phyloP scores from a whole-genome alignment of 2,888 invertebrate genomes.

The Chrysomela aeneicollis region DNA sequence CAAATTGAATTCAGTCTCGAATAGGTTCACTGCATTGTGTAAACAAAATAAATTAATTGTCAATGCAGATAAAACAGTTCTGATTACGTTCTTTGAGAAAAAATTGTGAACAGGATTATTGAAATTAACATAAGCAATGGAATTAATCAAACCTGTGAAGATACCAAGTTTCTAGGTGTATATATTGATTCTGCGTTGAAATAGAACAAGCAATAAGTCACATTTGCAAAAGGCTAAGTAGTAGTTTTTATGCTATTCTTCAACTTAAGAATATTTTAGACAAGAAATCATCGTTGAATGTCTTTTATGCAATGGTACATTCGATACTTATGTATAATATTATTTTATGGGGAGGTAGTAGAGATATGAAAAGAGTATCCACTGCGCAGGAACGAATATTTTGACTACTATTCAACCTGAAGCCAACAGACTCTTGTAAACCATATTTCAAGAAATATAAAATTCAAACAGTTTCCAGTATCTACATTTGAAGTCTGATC shows the following conservation, averaged over 20 bases:
- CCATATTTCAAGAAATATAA: neutral
- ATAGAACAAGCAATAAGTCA: neutral
- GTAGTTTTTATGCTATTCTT: neutral
- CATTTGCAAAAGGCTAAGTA: too few relatives aligned
- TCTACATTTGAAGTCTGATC: too few relatives aligned
- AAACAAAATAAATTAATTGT: too few relatives aligned
- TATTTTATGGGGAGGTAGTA: neutral
- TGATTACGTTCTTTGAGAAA: neutral
- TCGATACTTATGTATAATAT: neutral
- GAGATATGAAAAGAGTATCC: neutral
- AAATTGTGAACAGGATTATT: neutral
- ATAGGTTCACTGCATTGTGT: neutral
- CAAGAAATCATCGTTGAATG: neutral
- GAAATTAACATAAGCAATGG: too few relatives aligned
- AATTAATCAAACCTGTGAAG: too few relatives aligned
- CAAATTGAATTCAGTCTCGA: neutral
- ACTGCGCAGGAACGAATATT: neutral
- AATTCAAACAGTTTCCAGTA: too few relatives aligned
- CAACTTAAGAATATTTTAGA: neutral
- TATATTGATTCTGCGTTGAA: neutral
- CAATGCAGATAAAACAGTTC: neutral
- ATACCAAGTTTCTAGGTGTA: neutral
- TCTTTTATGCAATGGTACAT: neutral
- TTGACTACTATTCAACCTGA: neutral
- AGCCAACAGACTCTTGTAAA: neutral